Evolutionary conservation across 2,797 vertebrate genomes (phyloP), one percentile per base, ranked within the genome.

Genomic region (Gobio occitaniae): DNA sequence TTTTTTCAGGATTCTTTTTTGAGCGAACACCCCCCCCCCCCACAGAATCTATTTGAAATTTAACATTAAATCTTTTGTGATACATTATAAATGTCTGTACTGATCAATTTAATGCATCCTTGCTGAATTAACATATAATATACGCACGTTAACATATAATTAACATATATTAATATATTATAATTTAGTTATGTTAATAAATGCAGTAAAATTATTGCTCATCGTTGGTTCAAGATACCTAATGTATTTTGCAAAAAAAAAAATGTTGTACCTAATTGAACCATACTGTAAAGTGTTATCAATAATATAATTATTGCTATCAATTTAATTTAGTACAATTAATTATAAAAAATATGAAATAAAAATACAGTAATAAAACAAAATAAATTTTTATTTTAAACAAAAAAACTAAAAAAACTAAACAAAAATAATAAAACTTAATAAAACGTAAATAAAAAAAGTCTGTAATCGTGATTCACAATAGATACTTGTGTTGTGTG

Each of bases 101-200:
- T 47, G 68, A 47, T 70, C 41, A 47, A 69, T 70, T 13, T 6
- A 44, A 47, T 25, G 2, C 41, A 47, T 15, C 21, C 2, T 47
- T 47, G 44, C 6, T 71, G 69, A 48, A 25, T 25, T 25, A 25
- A 25, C 25, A 25, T 25, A 25, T 25, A 25, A 25, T 25, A 25
- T 25, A 25, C 25, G 25, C 25, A 25, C 25, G 25, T 25, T 25
- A 25, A 25, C 25, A 25, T 25, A 25, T 25, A 25, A 25, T 25
- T 25, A 25, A 25, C 25, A 25, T 25, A 25, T 25, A 25, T 25
- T 19, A 56, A 56, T 8, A 21, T n/a, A 44, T 50, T 50, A 6
- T 72, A 17, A 72, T 50, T 72, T 69, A 41, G 41, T 41, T 50
- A 17, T 72, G 48, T 72, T 32, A 50, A 74, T 74, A 52, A 32